These are phyloP conservation scores for Agapornis roseicollis DNA, from an alignment of 2,113 vertebrate genomes.

Conservation along the genomic window DNA sequence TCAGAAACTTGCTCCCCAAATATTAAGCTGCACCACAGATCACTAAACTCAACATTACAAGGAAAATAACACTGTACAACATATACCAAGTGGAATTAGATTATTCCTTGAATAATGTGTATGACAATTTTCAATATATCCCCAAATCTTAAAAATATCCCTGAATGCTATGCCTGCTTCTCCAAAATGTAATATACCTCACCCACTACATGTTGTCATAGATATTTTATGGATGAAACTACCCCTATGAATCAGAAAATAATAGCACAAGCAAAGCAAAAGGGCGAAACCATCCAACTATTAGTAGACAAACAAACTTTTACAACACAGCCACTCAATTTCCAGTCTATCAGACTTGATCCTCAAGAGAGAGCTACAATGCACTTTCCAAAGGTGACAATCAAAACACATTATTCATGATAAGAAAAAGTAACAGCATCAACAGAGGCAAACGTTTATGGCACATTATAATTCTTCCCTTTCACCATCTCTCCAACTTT, in stretches of 20 bases:
- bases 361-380: neutral
- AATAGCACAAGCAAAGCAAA: neutral
- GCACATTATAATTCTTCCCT: neutral
- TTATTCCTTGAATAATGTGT: neutral
- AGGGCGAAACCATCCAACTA: neutral
- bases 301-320: neutral
- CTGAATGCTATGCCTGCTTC: neutral
- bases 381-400: neutral
- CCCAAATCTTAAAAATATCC: neutral
- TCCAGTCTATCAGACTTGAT: neutral
- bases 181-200: neutral
- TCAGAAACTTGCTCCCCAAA: neutral
- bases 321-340: neutral
- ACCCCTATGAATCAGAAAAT: neutral
- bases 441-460: neutral
- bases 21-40: neutral
- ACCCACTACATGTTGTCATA: neutral
- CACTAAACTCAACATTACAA: neutral
- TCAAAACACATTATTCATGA: neutral
- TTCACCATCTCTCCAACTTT: neutral
- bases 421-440: neutral
- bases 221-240: neutral
- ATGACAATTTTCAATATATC: neutral
- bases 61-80: neutral
- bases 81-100: neutral